Percentiles rank a stretch among this genome's conserved stretches.
Conservation (phyloP, 2,113 vertebrate species). For the Mionectes macconnelli region DNA sequence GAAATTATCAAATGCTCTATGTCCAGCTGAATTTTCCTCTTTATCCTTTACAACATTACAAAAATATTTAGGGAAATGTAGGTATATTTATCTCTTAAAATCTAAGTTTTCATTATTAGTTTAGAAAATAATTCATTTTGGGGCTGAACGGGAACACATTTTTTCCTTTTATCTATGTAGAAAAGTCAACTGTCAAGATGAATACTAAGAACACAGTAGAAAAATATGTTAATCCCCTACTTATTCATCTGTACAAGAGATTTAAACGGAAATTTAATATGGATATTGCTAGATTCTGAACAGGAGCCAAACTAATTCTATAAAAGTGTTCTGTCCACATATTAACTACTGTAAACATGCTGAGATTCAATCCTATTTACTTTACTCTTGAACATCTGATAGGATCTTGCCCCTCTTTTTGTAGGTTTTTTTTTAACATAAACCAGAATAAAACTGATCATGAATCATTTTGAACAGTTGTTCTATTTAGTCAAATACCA, state of each 20-base stretch:
- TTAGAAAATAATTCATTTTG: background rate
- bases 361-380: constrained; percentile 63
- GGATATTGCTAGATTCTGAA: constrained; percentile 70
- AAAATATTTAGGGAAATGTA: background rate
- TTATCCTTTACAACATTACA: background rate
- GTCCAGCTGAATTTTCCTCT: background rate
- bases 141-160: background rate
- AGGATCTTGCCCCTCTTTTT: background rate
- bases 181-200: constrained; percentile 57
- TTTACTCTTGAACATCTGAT: background rate
- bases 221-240: constrained; percentile 73
- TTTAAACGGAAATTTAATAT: constrained; percentile 74
- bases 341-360: constrained; percentile 65
- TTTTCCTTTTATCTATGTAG: background rate
- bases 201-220: constrained; percentile 57
- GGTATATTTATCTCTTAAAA: background rate
- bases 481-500: background rate
- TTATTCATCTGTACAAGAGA: constrained; percentile 67
- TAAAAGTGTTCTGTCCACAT: constrained; percentile 73
- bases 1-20: background rate
- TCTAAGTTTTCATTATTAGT: background rate
- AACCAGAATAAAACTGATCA: background rate
- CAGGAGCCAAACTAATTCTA: constrained; percentile 77
- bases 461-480: background rate
- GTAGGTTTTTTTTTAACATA: background rate